Evolutionary conservation across 1,140 invertebrate genomes (phyloP).

Genomic region (Druon quercuslanigerum): DNA sequence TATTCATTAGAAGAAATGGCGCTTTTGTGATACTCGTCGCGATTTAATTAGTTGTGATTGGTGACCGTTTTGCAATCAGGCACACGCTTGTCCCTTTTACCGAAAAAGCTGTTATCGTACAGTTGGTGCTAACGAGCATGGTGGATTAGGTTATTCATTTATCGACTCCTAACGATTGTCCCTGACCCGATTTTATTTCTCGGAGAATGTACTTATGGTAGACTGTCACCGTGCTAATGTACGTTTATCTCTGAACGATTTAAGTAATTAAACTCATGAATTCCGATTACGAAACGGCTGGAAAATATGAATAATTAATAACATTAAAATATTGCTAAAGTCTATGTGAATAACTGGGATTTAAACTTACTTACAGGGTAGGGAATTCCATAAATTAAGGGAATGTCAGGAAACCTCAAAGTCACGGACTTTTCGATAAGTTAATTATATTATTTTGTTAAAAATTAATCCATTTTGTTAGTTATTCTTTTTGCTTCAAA

Average conservation of each 20-base stretch:
- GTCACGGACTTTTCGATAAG: too few relatives aligned
- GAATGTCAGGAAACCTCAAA: too few relatives aligned
- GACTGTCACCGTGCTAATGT: conserved; percentile 9
- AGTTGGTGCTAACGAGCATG: conserved; percentile 1
- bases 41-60: background rate
- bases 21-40: background rate
- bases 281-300: background rate
- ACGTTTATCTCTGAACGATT: conserved; percentile 7
- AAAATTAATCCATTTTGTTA: too few relatives aligned
- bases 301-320: background rate
- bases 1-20: background rate
- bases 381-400: too few relatives aligned
- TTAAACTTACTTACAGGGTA: too few relatives aligned
- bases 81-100: background rate
- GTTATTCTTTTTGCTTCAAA: too few relatives aligned
- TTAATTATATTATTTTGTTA: too few relatives aligned
- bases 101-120: conserved; percentile 9
- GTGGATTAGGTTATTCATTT: conserved; percentile 40
- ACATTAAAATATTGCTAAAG: background rate
- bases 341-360: too few relatives aligned
- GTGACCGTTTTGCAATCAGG: background rate
- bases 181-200: conserved; percentile 36
- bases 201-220: conserved; percentile 21
- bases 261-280: conserved; percentile 20
- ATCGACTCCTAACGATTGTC: conserved; percentile 35